Conservation (phyloP, 2,113 vertebrate genomes). For the Platichthys flesus region DNA sequence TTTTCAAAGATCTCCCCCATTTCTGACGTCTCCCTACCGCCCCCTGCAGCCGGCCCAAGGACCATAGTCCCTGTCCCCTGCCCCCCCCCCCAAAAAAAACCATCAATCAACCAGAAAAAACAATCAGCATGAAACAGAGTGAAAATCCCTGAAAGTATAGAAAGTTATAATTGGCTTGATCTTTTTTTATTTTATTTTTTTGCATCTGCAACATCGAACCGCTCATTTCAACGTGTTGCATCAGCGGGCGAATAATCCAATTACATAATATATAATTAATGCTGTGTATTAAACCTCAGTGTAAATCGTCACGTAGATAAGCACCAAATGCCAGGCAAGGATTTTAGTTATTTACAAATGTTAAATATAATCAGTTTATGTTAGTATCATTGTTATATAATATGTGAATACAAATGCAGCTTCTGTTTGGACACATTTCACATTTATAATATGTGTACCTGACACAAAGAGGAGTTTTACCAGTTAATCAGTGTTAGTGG, state of each 20-base stretch:
- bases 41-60: no score
- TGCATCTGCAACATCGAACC: neutral
- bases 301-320: no score
- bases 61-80: no score
- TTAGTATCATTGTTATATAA: neutral
- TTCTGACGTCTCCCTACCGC: no score
- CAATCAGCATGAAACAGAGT: neutral
- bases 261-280: conserved; percentile 1
- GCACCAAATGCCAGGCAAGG: no score
- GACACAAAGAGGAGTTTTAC: no score
- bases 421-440: neutral
- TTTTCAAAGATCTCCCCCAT: no score
- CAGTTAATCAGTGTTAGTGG: no score
- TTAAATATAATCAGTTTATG: no score
- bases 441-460: neutral
- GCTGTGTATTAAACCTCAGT: neutral
- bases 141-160: neutral
- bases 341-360: no score
- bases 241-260: neutral
- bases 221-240: neutral
- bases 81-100: no score
- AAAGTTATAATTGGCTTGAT: neutral
- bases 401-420: neutral
- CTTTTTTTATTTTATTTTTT: neutral
- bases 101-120: neutral